These are phyloP conservation scores for Danio albolineatus DNA, from an alignment of 2,797 vertebrate genomes.

Conservation along the genomic window DNA sequence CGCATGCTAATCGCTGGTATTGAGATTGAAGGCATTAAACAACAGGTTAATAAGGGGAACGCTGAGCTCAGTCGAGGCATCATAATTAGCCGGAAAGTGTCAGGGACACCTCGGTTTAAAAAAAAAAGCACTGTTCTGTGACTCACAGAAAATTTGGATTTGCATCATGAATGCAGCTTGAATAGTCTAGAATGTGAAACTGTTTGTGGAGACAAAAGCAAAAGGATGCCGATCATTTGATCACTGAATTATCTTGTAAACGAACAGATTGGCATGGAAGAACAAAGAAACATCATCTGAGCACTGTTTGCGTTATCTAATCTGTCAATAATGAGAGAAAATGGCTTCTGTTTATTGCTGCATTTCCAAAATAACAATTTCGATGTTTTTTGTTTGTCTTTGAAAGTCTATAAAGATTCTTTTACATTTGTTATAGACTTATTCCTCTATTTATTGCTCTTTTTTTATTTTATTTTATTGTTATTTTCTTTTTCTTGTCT, in stretches of 20 bases:
- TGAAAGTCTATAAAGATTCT: too few relatives aligned
- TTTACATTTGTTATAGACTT: too few relatives aligned
- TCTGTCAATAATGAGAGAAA: neutral
- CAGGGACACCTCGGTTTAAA: slow-evolving; percentile 45
- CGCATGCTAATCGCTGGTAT: neutral
- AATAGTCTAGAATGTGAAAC: slow-evolving; percentile 47
- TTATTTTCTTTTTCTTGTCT: too few relatives aligned
- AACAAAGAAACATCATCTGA: neutral
- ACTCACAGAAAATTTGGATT: neutral
- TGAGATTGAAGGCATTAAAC: neutral
- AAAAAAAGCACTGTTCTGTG: slow-evolving; percentile 52
- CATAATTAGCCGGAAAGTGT: slow-evolving; percentile 15
- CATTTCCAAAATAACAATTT: neutral
- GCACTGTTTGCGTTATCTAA: neutral
- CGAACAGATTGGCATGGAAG: neutral
- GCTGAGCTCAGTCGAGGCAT: slow-evolving; percentile 12
- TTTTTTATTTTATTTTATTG: too few relatives aligned
- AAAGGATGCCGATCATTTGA: slow-evolving; percentile 15
- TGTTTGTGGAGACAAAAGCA: slow-evolving; percentile 22
- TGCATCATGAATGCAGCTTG: slow-evolving; percentile 62
- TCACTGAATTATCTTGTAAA: slow-evolving; percentile 22
- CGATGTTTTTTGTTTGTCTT: too few relatives aligned
- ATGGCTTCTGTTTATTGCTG: neutral
- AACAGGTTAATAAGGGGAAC: slow-evolving; percentile 1
- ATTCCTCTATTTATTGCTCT: too few relatives aligned